Base-by-base conservation (phyloP, 2,113 vertebrate genomes). In the Brachyistius frenatus region DNA sequence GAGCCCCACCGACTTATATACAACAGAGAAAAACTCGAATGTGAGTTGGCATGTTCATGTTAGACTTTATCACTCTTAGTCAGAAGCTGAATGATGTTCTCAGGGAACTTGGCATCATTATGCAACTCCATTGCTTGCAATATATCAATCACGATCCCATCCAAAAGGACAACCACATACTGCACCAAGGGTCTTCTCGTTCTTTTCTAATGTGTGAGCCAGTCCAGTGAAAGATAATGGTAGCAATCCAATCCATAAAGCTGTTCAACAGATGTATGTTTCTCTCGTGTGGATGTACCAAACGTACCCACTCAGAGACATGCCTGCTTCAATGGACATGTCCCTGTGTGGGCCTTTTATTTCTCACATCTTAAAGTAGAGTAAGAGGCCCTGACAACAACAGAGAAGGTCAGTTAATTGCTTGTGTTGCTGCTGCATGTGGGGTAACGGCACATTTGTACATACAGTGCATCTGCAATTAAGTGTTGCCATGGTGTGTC, bases 401-500 rank as follows among this genome's bases (percentile, higher is more conserved):
- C 46, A 76, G 14, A 52, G 31, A 44, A 62, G 39, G 37, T 64
- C 33, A 30, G n/a, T 11, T 13, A 9, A 36, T 13, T 58, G 52
- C 49, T 60, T 41, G 16, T 65, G 39, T 63, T 65, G 10, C 33
- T 44, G 49, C 49, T 57, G 54, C n/a, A 33, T 60, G n/a, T 7
- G 35, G 37, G 54, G n/a, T 9, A 10, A 63, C 47, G 13, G 23
- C 16, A 60, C 23, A 44, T 60, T 58, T 36, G 54, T 5, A 36
- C 23, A 23, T 23, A 23, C 23, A 4, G 10, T 5, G 23, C 47
- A 33, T 41, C 41, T 65, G 37, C 73, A 35, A 23, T 72, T 63
- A 44, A 56, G n/a, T 60, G 23, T 35, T 44, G 23, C 41, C 61
- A 7, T 8, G 13, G 78, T 5, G 7, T 61, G 47, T 78, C 60